These are phyloP conservation scores for Progne subis DNA, from an alignment of 2,113 vertebrate species.

Conservation along the genomic window DNA sequence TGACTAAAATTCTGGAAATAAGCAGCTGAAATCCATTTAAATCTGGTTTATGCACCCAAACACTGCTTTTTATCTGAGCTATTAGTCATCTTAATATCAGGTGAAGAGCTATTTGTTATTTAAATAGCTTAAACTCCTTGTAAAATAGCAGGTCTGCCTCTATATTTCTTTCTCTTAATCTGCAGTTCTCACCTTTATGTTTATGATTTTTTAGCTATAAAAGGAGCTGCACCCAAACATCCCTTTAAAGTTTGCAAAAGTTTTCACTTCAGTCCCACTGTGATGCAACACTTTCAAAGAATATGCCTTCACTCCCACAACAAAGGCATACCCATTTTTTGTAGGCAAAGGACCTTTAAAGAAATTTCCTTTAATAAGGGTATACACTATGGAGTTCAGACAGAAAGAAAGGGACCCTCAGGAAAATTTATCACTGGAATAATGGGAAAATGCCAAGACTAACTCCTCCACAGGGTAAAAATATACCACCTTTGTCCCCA, in stretches of 20 bases:
- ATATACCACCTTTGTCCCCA: neutral
- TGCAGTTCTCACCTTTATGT: neutral
- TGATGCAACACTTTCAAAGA: conserved; percentile 2
- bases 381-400: neutral
- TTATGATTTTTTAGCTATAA: conserved; percentile 12
- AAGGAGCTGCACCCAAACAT: neutral
- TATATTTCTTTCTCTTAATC: conserved; percentile 23
- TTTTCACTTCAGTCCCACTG: neutral
- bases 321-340: neutral
- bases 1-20: neutral
- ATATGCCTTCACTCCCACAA: neutral
- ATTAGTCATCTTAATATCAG: conserved; percentile 19
- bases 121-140: neutral
- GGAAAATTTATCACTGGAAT: neutral
- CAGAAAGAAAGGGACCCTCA: neutral
- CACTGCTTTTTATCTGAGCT: neutral
- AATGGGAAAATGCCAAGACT: neutral
- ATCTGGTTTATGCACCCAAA: neutral
- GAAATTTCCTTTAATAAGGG: neutral
- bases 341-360: neutral
- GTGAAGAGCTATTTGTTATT: conserved; percentile 34
- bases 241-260: neutral
- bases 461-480: neutral
- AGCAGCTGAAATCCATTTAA: neutral
- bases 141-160: neutral